Evolutionary conservation across 1,140 invertebrate species (phyloP), one percentile per base, ranked within the genome.

Genomic region (Macrotrachela quadricornifera): DNA sequence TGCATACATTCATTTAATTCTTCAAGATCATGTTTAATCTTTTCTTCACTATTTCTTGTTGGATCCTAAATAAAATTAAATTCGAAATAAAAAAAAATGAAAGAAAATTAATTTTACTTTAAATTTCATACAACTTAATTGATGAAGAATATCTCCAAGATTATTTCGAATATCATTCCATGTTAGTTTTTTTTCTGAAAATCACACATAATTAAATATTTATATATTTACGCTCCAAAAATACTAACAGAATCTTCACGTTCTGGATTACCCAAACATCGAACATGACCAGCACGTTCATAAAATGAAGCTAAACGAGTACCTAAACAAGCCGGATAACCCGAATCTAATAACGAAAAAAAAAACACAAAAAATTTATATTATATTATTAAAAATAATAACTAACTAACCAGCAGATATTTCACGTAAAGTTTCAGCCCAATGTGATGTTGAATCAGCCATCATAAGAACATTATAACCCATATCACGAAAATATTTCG

Each of bases 401-500:
- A n/a, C n/a, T 30, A 30, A 30, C 21, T 8, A 74, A 65, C 75
- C 88, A 59, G 94, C 94, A 72, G 94, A 97, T 73, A 99, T 99
- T 80, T 99, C 94, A 79, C 94, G 79, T 66, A 99, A 76, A 62
- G 92, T 92, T 73, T 99, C 94, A 50, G 94, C 94, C 94, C 94
- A 99, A 75, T 94, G 85, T 17, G 92, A 97, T 13, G 94, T 99
- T n/a, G 92, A 97, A 73, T 99, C 94, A 62, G 94, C 94, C 94
- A 99, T 99, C 94, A 99, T 99, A 52, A 91, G 90, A 30, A 99
- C 92, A 67, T 99, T 92, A 77, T 95, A 94, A 71, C 94, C 94
- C 92, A 97, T 96, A 69, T 97, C 90, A 62, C 77, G 71, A 73
- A 95, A 97, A 71, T 96, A 97, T 72, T 96, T 91, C 21, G 90